Base-by-base conservation (phyloP, 2,888 invertebrate species). In the Drosophila nr. perissopoda region DNA sequence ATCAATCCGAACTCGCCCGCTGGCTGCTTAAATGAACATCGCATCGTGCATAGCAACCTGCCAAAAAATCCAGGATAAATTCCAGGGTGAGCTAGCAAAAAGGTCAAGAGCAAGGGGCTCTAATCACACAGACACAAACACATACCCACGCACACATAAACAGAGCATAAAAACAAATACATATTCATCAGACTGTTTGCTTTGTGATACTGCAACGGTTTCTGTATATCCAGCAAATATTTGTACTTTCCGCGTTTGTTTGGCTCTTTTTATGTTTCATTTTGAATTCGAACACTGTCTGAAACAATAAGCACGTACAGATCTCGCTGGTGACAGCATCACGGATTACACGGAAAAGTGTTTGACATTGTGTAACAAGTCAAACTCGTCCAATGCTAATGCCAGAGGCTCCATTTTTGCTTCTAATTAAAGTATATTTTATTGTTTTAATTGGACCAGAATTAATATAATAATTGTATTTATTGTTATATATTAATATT, bases 21-120 rank as follows among this genome's bases (percentile, higher is more conserved):
- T 31, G 79, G 75, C 76, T 36, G 79, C 79, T 75, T 63, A 80
- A 75, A 69, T 59, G 79, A 82, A 72, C 82, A 81, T 53, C 79
- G 61, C 52, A 59, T 49, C 53, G 57, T 76, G n/a, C 52, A 46
- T 33, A 51, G 76, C 63, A 78, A 79, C 76, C 67, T 70, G 76
- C 46, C 80, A 13, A 13, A 53, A 70, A 64, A 57, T 57, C 51
- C 48, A 61, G 49, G 54, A 63, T 52, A 63, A 25, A 4, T 4
- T 46, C 25, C 38, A 38, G 76, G 68, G 54, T 58, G 60, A 62
- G 42, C 57, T 42, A 51, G 51, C 57, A 76, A 81, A 81, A 81
- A 81, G 82, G 79, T 79, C 79, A 82, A 82, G 76, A 69, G 76
- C 64, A 71, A 70, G 76, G 48, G 53, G 68, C 63, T 75, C 61